Base-by-base conservation (phyloP, 2,113 vertebrate genomes). In the Phylloscopus trochiloides region DNA sequence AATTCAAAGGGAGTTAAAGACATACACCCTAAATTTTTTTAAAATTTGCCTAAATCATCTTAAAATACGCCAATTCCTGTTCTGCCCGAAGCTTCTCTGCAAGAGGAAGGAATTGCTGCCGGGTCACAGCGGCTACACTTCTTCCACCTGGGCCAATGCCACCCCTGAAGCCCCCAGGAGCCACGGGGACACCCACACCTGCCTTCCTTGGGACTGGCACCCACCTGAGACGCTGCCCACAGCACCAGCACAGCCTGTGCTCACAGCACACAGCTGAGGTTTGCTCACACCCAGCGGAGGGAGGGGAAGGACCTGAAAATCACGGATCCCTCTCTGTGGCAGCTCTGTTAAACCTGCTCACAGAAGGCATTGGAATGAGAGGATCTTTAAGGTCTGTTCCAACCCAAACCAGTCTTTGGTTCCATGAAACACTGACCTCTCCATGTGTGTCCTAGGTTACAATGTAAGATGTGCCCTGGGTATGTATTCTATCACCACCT, bases 391-490 rank as follows among this genome's bases (percentile, higher is more conserved):
- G 26, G 34, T 36, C 55, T 8, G 0, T 16, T 40, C 47, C n/a
- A 22, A 7, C 17, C 29, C 62, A 48, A 26, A 22, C 1, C 14
- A 32, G 6, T 1, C 31, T 14, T 52, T 59, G 54, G 12, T 31
- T 68, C 40, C 14, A 4, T 47, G n/a, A 32, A 76, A 51, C 31
- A 10, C 54, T 3, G 47, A n/a, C 28, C 2, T 1, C 19, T 13
- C 25, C 2, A 0, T 0, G 12, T 2, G 22, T 14, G 40, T 12
- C 40, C 40, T 40, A 40, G 40, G 12, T 40, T 40, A 40, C 40
- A 40, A 40, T 40, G 40, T 40, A 40, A 40, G 40, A 40, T 40
- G 40, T 40, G 40, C 40, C 40, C 40, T 40, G 40, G 40, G 40
- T 40, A 40, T 40, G 12, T 40, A 40, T 40, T 40, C 40, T 5